Evolutionary conservation across 2,113 vertebrate species (phyloP).

Genomic region (Cricetomys ansorgei): DNA sequence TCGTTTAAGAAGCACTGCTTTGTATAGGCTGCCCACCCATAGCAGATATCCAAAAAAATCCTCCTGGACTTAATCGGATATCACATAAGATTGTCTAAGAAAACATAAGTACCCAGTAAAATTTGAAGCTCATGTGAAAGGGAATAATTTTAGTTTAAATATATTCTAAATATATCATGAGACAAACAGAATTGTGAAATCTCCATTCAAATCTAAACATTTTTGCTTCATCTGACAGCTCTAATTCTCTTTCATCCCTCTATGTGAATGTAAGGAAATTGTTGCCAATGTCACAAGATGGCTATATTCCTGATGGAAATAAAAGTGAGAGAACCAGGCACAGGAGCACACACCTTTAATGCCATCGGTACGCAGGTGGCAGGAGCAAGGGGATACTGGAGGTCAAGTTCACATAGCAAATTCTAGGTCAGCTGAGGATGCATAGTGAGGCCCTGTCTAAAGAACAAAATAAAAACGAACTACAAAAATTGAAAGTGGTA

Average conservation of each 20-base stretch:
- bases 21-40: not conserved
- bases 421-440: not conserved
- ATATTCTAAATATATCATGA: not conserved
- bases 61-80: not conserved
- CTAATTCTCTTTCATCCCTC: not conserved
- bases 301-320: not conserved
- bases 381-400: not conserved
- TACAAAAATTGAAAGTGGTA: not conserved
- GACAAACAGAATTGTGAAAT: slow-evolving; percentile 28
- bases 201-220: not conserved
- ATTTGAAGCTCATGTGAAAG: slow-evolving; percentile 31
- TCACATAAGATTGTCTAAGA: not conserved
- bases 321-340: not conserved
- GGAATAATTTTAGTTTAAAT: not conserved
- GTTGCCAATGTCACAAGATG: not conserved
- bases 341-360: not conserved
- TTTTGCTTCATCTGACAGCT: not conserved
- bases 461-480: not conserved
- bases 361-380: not conserved
- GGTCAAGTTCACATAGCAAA: not conserved
- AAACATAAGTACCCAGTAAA: not conserved
- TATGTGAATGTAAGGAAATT: not conserved
- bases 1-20: not conserved
- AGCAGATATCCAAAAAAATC: not conserved
- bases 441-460: not conserved